phyloP scores from a whole-genome alignment of 2,113 vertebrate species.

The Trematocara nigrifrons region DNA sequence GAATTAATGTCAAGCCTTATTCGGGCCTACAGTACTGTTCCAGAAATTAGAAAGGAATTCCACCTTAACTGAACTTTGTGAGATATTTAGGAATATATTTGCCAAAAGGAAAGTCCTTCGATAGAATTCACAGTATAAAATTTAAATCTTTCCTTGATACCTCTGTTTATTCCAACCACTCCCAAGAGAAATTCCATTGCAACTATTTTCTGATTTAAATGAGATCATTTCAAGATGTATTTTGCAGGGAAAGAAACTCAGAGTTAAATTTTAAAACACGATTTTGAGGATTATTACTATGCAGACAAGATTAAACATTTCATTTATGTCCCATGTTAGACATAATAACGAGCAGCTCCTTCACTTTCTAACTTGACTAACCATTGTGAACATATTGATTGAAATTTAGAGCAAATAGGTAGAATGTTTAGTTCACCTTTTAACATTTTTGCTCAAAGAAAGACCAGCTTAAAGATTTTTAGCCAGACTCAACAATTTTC shows the following conservation, averaged over 20 bases:
- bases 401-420: neutral
- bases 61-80: neutral
- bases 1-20: neutral
- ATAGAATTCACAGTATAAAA: neutral
- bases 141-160: neutral
- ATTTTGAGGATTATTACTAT: accelerated
- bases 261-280: accelerated
- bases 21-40: neutral
- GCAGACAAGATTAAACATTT: neutral
- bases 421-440: neutral
- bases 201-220: neutral
- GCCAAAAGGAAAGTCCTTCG: neutral
- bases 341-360: neutral
- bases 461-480: neutral
- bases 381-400: neutral
- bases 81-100: neutral
- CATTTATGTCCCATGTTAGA: neutral
- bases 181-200: neutral
- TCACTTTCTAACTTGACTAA: neutral
- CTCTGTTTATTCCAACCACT: neutral
- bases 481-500: neutral
- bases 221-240: neutral
- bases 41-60: neutral
- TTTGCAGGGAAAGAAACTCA: neutral
- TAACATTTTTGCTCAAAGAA: neutral